A percentile compares a stretch with the other conserved stretches of the same genome.
phyloP scores from a whole-genome alignment of 2,797 vertebrate genomes.

The Intellagama lesueurii region DNA sequence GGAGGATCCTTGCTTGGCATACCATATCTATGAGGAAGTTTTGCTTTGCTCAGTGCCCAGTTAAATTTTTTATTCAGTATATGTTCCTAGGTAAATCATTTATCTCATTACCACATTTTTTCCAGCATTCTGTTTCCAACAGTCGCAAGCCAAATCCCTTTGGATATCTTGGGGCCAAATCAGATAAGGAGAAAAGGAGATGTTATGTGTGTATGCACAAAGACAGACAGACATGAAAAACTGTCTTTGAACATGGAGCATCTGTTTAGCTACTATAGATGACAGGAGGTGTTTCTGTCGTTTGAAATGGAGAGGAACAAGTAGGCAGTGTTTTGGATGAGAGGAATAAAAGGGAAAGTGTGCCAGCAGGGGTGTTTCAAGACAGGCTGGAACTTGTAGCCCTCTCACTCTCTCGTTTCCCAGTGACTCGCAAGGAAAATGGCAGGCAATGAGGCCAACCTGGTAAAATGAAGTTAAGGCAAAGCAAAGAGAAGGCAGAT shows the following conservation, averaged over 20 bases:
- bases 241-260: background rate
- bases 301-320: background rate
- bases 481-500: too few relatives aligned
- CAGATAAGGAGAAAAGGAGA: too few relatives aligned
- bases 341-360: background rate
- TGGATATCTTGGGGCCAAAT: background rate
- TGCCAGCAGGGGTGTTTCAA: background rate
- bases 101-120: background rate
- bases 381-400: background rate
- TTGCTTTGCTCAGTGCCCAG: background rate
- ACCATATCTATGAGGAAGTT: background rate
- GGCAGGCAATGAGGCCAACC: background rate
- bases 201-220: too few relatives aligned
- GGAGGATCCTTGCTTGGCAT: background rate
- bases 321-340: background rate
- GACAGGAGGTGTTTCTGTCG: background rate
- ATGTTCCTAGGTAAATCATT: background rate
- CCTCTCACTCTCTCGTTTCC: background rate
- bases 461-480: background rate
- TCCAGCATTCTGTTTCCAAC: background rate
- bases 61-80: background rate
- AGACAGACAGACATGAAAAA: background rate
- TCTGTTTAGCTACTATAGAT: background rate
- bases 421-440: background rate
- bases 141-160: background rate